Percentiles rank a stretch among this genome's conserved stretches.
Evolutionary conservation across 2,113 vertebrate species (phyloP).

Genomic region (Formicarius rufipectus): DNA sequence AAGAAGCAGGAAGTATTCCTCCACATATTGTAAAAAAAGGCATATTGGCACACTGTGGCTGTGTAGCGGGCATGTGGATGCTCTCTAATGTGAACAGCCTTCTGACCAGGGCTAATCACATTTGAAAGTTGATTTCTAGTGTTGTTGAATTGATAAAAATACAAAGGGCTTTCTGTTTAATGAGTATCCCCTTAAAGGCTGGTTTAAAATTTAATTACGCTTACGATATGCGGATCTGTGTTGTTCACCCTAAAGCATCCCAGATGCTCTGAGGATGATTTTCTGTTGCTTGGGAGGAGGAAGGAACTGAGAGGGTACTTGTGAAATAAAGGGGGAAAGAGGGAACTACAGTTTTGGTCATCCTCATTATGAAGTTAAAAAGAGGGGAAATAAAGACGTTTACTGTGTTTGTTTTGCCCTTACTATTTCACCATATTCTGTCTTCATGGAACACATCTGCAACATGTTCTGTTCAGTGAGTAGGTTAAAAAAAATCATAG

Average conservation of each 20-base stretch:
- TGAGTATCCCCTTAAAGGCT: not conserved
- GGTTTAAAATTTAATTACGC: constrained; percentile 4
- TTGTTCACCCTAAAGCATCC: not conserved
- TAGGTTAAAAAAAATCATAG: not conserved
- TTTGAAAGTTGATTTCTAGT: not conserved
- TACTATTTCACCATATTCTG: not conserved
- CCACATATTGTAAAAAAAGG: not conserved
- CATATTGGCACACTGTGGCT: not conserved
- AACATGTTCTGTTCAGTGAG: not conserved
- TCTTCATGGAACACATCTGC: not conserved
- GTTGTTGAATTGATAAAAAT: not conserved
- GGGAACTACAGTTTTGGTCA: not conserved
- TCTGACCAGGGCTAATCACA: not conserved
- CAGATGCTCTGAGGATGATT: not conserved
- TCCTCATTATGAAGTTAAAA: not conserved
- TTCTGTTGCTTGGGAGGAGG: not conserved
- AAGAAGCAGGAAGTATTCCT: not conserved
- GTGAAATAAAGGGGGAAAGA: not conserved
- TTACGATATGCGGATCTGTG: not conserved
- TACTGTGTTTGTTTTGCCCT: not conserved
- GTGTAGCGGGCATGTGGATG: not conserved
- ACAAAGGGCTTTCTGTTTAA: not conserved
- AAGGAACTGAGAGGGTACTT: not conserved
- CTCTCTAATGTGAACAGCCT: not conserved
- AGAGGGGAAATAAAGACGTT: not conserved